Percentiles rank a stretch among this genome's conserved stretches.
Evolutionary conservation across 2,888 invertebrate species (phyloP).

Genomic region (Eledone cirrhosa): DNA sequence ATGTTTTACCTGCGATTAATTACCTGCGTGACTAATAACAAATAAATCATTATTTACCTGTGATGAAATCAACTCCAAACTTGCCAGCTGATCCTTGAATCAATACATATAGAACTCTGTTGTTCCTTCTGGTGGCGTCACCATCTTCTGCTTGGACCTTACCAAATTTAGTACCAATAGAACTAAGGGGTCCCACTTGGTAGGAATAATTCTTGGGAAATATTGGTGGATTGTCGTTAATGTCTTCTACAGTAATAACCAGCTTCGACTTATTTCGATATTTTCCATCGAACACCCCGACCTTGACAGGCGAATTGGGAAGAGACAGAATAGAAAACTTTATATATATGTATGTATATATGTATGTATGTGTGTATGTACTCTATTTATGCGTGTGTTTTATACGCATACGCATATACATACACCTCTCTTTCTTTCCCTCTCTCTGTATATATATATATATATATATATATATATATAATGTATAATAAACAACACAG

Average conservation of each 20-base stretch:
- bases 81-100: slow-evolving; percentile 29
- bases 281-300: slow-evolving; percentile 32
- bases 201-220: slow-evolving; percentile 24
- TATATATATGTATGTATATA: too few relatives aligned
- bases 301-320: slow-evolving; percentile 21
- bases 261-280: slow-evolving; percentile 11
- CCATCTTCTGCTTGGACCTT: slow-evolving; percentile 29
- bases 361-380: too few relatives aligned
- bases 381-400: too few relatives aligned
- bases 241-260: slow-evolving; percentile 30
- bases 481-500: too few relatives aligned
- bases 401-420: too few relatives aligned
- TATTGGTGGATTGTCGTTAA: slow-evolving; percentile 33
- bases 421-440: too few relatives aligned
- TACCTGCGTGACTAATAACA: background rate
- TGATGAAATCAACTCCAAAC: slow-evolving; percentile 31
- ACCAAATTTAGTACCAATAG: slow-evolving; percentile 28
- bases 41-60: slow-evolving; percentile 24
- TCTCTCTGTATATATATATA: too few relatives aligned
- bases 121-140: slow-evolving; percentile 32
- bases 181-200: slow-evolving; percentile 28
- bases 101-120: slow-evolving; percentile 32
- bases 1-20: too few relatives aligned
- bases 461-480: too few relatives aligned
- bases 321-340: background rate